Percentiles rank a stretch among this genome's conserved stretches.
Conservation (phyloP, 2,113 vertebrate species). For the Apteryx owenii region DNA sequence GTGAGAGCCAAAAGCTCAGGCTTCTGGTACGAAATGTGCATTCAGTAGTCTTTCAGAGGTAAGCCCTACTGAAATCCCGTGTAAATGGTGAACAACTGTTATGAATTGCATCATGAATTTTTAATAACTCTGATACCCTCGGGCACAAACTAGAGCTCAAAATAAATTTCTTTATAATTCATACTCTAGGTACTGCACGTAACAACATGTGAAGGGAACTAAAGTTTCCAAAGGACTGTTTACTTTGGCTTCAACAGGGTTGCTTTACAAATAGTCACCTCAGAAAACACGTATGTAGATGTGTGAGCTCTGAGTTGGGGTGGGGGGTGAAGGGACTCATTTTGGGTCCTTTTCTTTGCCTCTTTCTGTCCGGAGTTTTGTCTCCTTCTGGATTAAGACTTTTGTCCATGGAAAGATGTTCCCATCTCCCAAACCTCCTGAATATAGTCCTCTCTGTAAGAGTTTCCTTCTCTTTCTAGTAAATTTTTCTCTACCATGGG, state of each 20-base stretch:
- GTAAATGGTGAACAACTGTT: neutral
- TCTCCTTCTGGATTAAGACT: neutral
- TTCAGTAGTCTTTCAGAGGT: neutral
- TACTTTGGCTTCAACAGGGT: neutral
- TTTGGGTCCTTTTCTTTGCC: neutral
- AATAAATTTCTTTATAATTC: neutral
- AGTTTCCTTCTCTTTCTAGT: no score
- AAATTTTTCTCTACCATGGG: no score
- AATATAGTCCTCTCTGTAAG: no score
- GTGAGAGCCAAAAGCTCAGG: neutral
- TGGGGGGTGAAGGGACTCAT: neutral
- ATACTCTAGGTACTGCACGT: neutral
- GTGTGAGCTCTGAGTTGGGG: neutral
- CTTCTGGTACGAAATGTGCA: neutral
- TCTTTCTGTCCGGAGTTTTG: accelerated
- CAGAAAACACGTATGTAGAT: neutral
- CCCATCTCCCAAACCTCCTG: no score
- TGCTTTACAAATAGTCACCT: neutral
- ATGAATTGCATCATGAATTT: neutral
- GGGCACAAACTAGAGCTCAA: neutral
- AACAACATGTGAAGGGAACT: neutral
- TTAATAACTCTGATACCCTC: neutral
- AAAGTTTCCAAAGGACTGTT: neutral
- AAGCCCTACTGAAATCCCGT: neutral
- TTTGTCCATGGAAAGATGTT: neutral